A percentile compares a stretch with the other conserved stretches of the same genome.
Conservation (phyloP, 2,888 invertebrate genomes). For the Encarsia formosa region DNA sequence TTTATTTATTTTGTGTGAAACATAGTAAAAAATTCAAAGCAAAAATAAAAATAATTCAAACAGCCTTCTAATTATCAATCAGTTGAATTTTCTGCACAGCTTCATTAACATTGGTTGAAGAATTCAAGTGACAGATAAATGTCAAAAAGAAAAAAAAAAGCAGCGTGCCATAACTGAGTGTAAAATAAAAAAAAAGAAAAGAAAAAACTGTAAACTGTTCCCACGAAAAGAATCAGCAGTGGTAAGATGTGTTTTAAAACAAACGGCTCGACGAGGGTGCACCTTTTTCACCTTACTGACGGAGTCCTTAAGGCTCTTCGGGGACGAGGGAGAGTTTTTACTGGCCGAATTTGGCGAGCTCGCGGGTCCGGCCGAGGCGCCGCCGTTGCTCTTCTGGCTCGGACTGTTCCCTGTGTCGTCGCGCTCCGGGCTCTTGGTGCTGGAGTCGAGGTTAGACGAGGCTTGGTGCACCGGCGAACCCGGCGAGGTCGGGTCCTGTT, state of each 20-base stretch:
- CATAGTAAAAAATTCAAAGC: too few species aligned
- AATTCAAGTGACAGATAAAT: too few species aligned
- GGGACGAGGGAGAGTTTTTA: conserved; percentile 49
- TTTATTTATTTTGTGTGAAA: too few species aligned
- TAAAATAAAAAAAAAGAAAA: neutral
- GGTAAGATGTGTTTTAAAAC: too few species aligned
- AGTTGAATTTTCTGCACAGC: too few species aligned
- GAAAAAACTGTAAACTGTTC: neutral
- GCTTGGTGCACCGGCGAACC: conserved; percentile 38
- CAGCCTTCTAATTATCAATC: too few species aligned
- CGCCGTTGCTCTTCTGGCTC: conserved; percentile 26
- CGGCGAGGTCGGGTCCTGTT: neutral
- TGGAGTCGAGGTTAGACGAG: conserved; percentile 20
- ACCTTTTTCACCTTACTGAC: conserved; percentile 52
- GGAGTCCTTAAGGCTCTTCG: conserved; percentile 51
- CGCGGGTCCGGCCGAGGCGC: conserved; percentile 45
- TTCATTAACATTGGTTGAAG: too few species aligned
- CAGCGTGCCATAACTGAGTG: neutral
- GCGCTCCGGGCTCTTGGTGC: conserved; percentile 36
- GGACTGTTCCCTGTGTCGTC: conserved; percentile 28
- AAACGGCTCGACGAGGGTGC: conserved; percentile 36
- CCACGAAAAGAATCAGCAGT: neutral
- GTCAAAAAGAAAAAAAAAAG: too few species aligned
- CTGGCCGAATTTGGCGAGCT: conserved; percentile 44
- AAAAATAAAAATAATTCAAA: too few species aligned